These are phyloP conservation scores for Pangasius djambal DNA, from an alignment of 2,797 vertebrate genomes.

Conservation along the genomic window DNA sequence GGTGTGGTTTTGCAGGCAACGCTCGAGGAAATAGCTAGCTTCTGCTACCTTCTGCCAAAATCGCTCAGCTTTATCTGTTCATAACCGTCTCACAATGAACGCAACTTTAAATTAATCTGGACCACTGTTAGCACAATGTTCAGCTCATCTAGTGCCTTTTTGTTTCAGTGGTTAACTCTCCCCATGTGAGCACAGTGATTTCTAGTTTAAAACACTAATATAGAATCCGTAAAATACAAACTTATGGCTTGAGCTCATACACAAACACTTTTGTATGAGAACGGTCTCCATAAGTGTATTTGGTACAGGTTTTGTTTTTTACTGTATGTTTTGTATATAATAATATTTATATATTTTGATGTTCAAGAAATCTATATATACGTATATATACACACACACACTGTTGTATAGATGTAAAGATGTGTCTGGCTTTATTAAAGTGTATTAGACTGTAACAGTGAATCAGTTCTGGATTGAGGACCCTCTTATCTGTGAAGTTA, in stretches of 20 bases:
- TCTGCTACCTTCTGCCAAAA: not conserved
- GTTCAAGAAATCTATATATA: conserved; percentile 25
- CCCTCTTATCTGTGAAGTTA: not conserved
- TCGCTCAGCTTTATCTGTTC: not conserved
- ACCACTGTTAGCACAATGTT: not conserved
- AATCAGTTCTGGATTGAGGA: not conserved
- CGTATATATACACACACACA: conserved; percentile 19
- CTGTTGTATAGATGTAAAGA: conserved; percentile 31
- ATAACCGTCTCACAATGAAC: not conserved
- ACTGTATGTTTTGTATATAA: conserved; percentile 71
- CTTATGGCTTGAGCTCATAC: not conserved
- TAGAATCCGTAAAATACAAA: not conserved
- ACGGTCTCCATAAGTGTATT: conserved; percentile 45
- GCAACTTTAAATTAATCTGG: not conserved
- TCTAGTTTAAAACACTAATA: not conserved
- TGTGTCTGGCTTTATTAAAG: conserved; percentile 25
- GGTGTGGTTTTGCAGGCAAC: not conserved
- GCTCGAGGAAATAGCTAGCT: not conserved
- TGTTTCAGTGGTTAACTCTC: not conserved
- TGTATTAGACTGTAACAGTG: not conserved
- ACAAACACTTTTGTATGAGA: not conserved
- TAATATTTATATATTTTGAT: conserved; percentile 44
- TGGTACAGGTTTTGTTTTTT: conserved; percentile 58
- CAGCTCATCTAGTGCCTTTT: conserved; percentile 50
- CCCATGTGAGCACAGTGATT: not conserved